Evolutionary conservation across 2,888 invertebrate species (phyloP).

Genomic region (Sphaeridia pumilis): DNA sequence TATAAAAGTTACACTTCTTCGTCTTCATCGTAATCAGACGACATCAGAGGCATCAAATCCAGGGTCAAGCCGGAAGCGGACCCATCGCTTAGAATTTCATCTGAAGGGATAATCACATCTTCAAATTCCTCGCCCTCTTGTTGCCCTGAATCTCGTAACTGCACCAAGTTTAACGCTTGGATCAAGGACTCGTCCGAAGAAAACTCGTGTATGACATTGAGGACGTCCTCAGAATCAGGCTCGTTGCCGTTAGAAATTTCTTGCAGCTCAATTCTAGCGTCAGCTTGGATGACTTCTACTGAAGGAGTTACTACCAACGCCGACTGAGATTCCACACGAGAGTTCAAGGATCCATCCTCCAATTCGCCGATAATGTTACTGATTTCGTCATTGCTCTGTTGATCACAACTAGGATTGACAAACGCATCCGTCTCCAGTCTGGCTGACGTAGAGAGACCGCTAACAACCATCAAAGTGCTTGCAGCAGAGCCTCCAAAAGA

Average conservation of each 20-base stretch:
- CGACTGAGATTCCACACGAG: not conserved
- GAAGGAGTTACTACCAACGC: not conserved
- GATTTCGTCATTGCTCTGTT: not conserved
- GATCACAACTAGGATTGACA: not conserved
- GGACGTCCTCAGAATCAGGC: not conserved
- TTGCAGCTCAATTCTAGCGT: not conserved
- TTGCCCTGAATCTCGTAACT: not conserved
- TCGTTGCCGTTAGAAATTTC: not conserved
- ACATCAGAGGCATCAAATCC: too few relatives aligned
- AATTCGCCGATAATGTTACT: not conserved
- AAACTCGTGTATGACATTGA: slow-evolving; percentile 10
- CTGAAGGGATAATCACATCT: not conserved
- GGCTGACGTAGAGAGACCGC: not conserved
- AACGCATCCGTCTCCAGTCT: not conserved
- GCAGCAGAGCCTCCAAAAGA: not conserved
- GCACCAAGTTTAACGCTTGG: slow-evolving; percentile 4
- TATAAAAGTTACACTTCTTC: too few relatives aligned
- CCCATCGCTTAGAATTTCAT: slow-evolving; percentile 17
- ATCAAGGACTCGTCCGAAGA: slow-evolving; percentile 12
- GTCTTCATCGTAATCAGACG: too few relatives aligned
- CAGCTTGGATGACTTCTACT: not conserved
- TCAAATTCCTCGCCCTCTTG: not conserved
- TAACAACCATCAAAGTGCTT: not conserved
- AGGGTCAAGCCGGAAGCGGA: slow-evolving; percentile 12
- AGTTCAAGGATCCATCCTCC: not conserved